Percentiles rank a stretch among this genome's conserved stretches.
Conservation (phyloP, 2,113 vertebrate species). For the Hippolais icterina region DNA sequence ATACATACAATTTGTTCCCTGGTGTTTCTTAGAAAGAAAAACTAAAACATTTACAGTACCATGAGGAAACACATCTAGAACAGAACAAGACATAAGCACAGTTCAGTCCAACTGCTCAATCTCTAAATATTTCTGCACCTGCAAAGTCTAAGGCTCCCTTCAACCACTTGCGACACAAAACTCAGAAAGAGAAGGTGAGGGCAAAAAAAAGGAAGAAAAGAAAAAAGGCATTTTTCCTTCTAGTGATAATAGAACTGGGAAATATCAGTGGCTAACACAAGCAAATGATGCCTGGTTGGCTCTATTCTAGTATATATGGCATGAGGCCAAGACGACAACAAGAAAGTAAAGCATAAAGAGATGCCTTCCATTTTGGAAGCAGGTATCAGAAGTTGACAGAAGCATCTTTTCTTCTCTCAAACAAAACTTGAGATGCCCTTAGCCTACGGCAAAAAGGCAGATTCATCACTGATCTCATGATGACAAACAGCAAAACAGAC, state of each 20-base stretch:
- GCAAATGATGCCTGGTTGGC: neutral
- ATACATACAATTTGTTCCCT: neutral
- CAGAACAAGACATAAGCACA: neutral
- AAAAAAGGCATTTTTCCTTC: neutral
- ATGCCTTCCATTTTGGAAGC: neutral
- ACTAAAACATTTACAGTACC: neutral
- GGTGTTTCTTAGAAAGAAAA: neutral
- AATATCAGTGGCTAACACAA: neutral
- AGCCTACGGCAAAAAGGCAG: neutral
- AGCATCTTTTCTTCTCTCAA: neutral
- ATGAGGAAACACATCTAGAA: neutral
- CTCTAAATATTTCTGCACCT: neutral
- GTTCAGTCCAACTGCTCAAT: neutral
- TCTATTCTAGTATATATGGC: neutral
- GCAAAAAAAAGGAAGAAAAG: fast-evolving
- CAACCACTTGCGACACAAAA: neutral
- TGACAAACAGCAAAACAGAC: neutral
- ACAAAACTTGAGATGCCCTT: neutral
- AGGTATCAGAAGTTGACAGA: neutral
- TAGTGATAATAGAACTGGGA: neutral
- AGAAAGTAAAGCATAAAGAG: neutral
- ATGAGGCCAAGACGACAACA: neutral
- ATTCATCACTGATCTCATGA: neutral
- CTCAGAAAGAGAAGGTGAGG: neutral
- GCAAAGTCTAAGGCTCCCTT: neutral